Conservation (phyloP, 2,797 vertebrate species). For the Amniataba percoides region DNA sequence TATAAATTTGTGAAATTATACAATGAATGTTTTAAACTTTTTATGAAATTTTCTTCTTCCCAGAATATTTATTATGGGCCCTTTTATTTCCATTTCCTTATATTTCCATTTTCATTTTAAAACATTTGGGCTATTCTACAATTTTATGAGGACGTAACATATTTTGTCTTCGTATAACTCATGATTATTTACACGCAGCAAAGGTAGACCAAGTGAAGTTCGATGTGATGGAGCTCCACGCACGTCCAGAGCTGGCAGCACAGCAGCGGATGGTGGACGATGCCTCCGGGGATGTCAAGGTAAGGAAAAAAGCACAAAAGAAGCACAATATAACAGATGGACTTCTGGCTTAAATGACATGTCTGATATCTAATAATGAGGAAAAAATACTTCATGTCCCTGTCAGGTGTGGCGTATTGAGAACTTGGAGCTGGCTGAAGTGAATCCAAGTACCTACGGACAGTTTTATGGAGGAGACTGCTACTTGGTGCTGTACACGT, state of each 20-base stretch:
- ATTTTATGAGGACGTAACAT: neutral
- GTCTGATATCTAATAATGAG: neutral
- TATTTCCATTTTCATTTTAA: too few species aligned
- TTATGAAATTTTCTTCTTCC: neutral
- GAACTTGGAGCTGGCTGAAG: constrained; percentile 86
- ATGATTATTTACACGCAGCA: constrained; percentile 66
- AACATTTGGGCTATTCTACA: neutral
- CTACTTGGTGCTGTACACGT: constrained; percentile 92
- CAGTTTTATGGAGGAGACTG: constrained; percentile 95
- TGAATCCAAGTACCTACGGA: constrained; percentile 86
- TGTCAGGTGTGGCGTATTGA: constrained; percentile 93
- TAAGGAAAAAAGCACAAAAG: constrained; percentile 52
- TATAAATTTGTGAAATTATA: neutral
- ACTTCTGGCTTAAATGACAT: too few species aligned
- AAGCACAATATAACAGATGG: neutral
- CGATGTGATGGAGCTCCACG: constrained; percentile 90
- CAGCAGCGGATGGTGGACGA: constrained; percentile 93
- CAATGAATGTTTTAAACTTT: neutral
- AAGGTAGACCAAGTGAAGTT: constrained; percentile 93
- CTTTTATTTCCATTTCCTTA: neutral
- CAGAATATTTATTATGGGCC: neutral
- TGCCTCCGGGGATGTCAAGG: constrained; percentile 89
- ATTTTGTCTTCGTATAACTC: neutral
- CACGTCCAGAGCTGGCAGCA: constrained; percentile 90
- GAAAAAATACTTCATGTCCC: too few species aligned